Evolutionary conservation across 2,113 vertebrate species (phyloP).

Genomic region (Panthera leo): DNA sequence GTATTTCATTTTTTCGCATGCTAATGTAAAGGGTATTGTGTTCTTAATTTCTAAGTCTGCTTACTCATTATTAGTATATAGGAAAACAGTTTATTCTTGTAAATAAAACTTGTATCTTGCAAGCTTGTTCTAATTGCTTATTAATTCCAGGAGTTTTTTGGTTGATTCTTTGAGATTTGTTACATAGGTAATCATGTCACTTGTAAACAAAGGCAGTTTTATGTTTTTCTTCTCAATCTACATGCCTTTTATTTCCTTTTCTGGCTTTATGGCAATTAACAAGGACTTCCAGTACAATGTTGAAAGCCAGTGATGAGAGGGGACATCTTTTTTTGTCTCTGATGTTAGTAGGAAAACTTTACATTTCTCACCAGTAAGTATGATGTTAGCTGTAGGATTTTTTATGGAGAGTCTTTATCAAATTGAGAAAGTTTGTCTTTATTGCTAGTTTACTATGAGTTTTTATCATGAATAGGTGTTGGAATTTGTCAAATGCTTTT

Average conservation of each 20-base stretch:
- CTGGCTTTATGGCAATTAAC: neutral
- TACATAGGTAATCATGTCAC: neutral
- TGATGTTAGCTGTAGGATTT: neutral
- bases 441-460: neutral
- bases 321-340: neutral
- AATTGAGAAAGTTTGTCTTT: neutral
- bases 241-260: neutral
- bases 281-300: neutral
- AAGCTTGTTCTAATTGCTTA: neutral
- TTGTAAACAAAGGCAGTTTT: neutral
- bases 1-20: neutral
- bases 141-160: neutral
- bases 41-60: neutral
- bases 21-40: neutral
- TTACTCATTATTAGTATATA: neutral
- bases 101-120: neutral
- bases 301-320: neutral
- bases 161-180: neutral
- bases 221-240: neutral
- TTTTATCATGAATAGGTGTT: neutral
- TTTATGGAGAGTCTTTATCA: neutral
- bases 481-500: neutral
- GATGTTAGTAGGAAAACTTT: neutral
- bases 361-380: neutral
- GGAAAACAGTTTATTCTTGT: neutral